A percentile compares a stretch with the other conserved stretches of the same genome.
Evolutionary conservation across 1,140 invertebrate species (phyloP).

Genomic region (Polypedilum pembai): DNA sequence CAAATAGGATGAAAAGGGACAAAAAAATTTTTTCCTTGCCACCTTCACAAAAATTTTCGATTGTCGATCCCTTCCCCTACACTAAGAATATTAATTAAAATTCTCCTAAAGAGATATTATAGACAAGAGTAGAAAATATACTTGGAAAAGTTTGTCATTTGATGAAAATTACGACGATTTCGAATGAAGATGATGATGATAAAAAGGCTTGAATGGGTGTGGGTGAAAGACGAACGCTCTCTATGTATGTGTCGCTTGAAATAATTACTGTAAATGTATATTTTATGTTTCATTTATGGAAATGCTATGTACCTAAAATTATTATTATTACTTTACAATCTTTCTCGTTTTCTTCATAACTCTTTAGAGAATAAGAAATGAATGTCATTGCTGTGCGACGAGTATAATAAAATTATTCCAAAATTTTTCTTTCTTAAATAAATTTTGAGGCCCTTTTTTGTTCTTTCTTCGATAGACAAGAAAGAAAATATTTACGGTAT

Average conservation of each 20-base stretch:
- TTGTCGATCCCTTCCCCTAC: background rate
- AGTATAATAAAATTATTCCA: too few relatives aligned
- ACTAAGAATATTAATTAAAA: conserved; percentile 31
- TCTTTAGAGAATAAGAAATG: too few relatives aligned
- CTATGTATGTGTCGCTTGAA: background rate
- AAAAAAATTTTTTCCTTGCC: background rate
- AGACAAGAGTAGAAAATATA: background rate
- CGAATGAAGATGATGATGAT: background rate
- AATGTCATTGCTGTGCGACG: too few relatives aligned
- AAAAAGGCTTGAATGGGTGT: background rate
- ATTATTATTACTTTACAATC: conserved; percentile 23
- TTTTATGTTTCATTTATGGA: conserved; percentile 28
- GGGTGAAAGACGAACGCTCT: background rate
- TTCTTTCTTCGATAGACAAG: too few relatives aligned
- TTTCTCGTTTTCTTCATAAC: background rate
- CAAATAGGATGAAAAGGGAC: conserved; percentile 7
- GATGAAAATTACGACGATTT: background rate
- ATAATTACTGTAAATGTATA: conserved; percentile 26
- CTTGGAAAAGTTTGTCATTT: conserved; percentile 6
- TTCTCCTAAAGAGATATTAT: conserved; percentile 19
- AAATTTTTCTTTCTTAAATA: too few relatives aligned
- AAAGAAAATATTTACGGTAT: too few relatives aligned
- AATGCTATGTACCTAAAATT: conserved; percentile 21
- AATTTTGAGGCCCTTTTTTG: too few relatives aligned
- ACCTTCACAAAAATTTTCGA: background rate